phyloP scores from a whole-genome alignment of 2,797 vertebrate genomes.

The Nyctibius grandis region DNA sequence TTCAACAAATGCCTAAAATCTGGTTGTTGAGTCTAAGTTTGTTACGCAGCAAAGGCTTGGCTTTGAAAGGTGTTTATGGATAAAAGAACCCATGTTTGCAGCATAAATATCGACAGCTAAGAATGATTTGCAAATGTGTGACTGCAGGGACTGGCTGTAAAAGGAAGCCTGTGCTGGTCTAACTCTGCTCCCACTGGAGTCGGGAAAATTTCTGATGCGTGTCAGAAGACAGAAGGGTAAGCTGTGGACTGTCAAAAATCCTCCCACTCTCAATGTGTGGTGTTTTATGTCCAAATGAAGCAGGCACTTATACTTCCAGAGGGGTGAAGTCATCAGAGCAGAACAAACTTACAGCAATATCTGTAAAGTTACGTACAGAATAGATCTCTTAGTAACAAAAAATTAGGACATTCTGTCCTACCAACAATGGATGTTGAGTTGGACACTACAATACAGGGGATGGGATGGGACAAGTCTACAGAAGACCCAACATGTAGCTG shows the following conservation, averaged over 20 bases:
- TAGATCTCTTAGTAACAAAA: rapidly evolving
- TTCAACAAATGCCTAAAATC: not conserved
- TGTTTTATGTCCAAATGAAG: not conserved
- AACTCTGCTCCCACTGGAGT: not conserved
- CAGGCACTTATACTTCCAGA: not conserved
- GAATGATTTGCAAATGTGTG: not conserved
- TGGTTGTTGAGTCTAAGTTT: not conserved
- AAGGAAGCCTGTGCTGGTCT: not conserved
- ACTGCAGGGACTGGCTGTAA: not conserved
- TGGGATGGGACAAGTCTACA: not conserved
- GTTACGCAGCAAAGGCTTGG: not conserved
- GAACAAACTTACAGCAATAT: not conserved
- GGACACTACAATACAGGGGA: not conserved
- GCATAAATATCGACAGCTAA: not conserved
- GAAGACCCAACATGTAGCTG: not conserved
- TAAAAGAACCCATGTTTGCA: not conserved
- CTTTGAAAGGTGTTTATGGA: not conserved
- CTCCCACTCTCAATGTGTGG: not conserved
- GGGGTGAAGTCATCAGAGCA: not conserved
- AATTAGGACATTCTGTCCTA: not conserved
- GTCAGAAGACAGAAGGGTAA: not conserved
- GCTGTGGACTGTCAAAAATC: not conserved
- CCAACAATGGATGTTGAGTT: not conserved
- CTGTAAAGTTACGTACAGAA: not conserved
- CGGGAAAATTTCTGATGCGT: not conserved